These are phyloP conservation scores for Cephalotes varians DNA, from an alignment of 2,888 invertebrate genomes.

Conservation along the genomic window DNA sequence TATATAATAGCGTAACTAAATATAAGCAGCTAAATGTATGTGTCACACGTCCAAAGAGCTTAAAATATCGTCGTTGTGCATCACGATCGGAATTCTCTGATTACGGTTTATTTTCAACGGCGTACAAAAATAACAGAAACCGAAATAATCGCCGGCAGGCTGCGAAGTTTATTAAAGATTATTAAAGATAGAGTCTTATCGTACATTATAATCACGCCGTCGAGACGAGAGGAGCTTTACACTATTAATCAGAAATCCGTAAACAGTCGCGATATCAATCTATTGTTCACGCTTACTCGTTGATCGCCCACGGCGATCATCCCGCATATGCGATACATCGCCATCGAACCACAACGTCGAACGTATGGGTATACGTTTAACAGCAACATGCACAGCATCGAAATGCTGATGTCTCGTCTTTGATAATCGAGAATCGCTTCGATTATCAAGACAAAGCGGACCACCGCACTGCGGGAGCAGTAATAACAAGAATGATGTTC, in stretches of 20 bases:
- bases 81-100: not conserved
- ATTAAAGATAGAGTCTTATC: constrained; percentile 64
- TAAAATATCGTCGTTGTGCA: constrained; percentile 3
- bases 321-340: constrained; percentile 7
- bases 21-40: not conserved
- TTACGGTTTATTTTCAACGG: constrained; percentile 28
- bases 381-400: constrained; percentile 2
- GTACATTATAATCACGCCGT: constrained; percentile 49
- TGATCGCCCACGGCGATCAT: constrained; percentile 47
- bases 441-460: not conserved
- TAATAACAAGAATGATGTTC: not conserved
- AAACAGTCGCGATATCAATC: constrained; percentile 56
- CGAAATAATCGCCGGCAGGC: constrained; percentile 51
- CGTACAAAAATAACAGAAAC: constrained; percentile 11
- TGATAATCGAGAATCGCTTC: not conserved
- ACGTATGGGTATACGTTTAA: constrained; percentile 21
- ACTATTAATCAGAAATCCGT: constrained; percentile 66
- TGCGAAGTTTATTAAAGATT: constrained; percentile 32
- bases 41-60: not conserved
- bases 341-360: not conserved
- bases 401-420: not conserved
- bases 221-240: constrained; percentile 56
- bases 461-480: not conserved
- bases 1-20: no score
- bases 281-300: constrained; percentile 55